phyloP scores from a whole-genome alignment of 2,113 vertebrate genomes.

The Macquaria australasica region DNA sequence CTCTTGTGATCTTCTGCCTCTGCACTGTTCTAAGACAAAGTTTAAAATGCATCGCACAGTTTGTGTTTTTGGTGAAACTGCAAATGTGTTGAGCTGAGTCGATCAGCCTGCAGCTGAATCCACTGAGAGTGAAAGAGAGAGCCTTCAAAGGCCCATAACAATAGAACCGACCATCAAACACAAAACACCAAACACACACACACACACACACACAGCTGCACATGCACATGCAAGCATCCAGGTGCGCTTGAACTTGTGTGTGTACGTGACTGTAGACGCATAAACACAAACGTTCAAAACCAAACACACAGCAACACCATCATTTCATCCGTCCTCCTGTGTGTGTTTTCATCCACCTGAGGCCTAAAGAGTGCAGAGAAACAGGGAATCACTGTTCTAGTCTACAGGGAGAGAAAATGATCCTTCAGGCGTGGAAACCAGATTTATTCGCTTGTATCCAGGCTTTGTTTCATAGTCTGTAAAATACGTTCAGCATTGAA shows the following conservation, averaged over 20 bases:
- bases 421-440: background rate
- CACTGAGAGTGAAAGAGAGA: background rate
- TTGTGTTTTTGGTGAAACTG: background rate
- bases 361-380: constrained; percentile 6
- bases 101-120: constrained; percentile 34
- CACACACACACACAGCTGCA: constrained; percentile 13
- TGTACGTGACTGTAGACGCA: background rate
- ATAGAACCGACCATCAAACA: constrained; percentile 41
- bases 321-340: constrained; percentile 28
- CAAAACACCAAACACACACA: background rate
- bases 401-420: constrained; percentile 18
- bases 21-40: too few species aligned
- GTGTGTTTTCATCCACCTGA: constrained; percentile 33
- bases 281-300: background rate
- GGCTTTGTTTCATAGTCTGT: background rate
- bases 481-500: background rate
- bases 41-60: background rate
- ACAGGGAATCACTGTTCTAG: background rate
- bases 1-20: too few species aligned
- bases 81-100: background rate
- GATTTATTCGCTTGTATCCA: background rate
- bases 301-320: constrained; percentile 20
- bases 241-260: constrained; percentile 27
- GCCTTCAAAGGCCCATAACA: constrained; percentile 57
- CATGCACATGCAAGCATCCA: constrained; percentile 14